A percentile compares a stretch with the other conserved stretches of the same genome.
Conservation (phyloP, 2,888 invertebrate species). For the Sturmia bella region DNA sequence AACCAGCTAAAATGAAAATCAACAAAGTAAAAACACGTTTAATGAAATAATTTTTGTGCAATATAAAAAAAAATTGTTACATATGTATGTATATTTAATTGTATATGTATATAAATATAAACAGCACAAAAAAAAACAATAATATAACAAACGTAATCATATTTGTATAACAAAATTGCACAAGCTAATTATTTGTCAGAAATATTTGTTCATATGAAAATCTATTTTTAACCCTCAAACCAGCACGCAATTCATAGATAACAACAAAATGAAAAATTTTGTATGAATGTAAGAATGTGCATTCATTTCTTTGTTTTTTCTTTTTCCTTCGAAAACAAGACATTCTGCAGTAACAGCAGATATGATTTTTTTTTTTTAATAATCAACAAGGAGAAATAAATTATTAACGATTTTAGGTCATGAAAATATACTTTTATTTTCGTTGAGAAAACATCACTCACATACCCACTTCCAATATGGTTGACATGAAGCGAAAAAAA, state of each 20-base stretch:
- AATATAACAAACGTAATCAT: background rate
- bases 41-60: slow-evolving; percentile 10
- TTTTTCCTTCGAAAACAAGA: background rate
- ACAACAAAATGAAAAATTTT: slow-evolving; percentile 40
- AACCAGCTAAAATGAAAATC: slow-evolving; percentile 87
- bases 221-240: slow-evolving; percentile 59
- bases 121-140: background rate
- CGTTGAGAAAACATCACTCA: background rate
- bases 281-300: too few species aligned
- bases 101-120: slow-evolving; percentile 8
- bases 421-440: slow-evolving; percentile 25
- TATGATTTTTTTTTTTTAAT: slow-evolving; percentile 23
- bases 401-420: slow-evolving; percentile 28
- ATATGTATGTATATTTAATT: too few species aligned
- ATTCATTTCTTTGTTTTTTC: too few species aligned
- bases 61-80: slow-evolving; percentile 2
- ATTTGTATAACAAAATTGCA: slow-evolving; percentile 37
- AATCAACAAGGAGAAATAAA: slow-evolving; percentile 50
- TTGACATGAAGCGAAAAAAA: slow-evolving; percentile 6
- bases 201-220: slow-evolving; percentile 37
- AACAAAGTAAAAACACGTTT: slow-evolving; percentile 66
- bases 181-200: slow-evolving; percentile 45
- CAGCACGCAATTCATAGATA: slow-evolving; percentile 60
- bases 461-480: slow-evolving; percentile 22
- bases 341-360: slow-evolving; percentile 34